Evolutionary conservation across 2,888 invertebrate species (phyloP).

Genomic region (Rhingia rostrata): DNA sequence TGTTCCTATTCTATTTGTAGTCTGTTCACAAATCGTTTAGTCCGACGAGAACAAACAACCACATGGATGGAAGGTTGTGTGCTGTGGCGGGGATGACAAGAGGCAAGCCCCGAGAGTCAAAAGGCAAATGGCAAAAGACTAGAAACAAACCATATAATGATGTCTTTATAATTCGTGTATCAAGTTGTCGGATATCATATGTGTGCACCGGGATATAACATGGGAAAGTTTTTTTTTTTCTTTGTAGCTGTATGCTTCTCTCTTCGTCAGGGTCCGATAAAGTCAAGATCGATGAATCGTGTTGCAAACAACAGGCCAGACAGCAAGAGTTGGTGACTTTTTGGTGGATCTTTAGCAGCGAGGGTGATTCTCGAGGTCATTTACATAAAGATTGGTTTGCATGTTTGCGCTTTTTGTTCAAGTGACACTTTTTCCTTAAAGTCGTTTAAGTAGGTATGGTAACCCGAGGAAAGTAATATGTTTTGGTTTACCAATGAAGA

Average conservation of each 20-base stretch:
- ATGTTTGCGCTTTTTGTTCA: conserved; percentile 21
- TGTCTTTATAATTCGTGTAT: conserved; percentile 74
- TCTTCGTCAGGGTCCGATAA: conserved; percentile 63
- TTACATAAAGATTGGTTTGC: conserved; percentile 65
- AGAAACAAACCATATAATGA: conserved; percentile 66
- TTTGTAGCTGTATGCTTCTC: neutral
- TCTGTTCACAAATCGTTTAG: conserved; percentile 70
- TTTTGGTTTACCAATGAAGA: conserved; percentile 11
- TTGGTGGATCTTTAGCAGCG: conserved; percentile 10
- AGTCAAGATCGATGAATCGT: conserved; percentile 67
- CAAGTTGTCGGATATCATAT: conserved; percentile 71
- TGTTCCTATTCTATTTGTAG: conserved; percentile 17
- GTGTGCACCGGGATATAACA: conserved; percentile 59
- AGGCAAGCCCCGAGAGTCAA: conserved; percentile 20
- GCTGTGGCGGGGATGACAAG: neutral
- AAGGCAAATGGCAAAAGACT: conserved; percentile 35
- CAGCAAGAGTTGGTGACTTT: neutral
- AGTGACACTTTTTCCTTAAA: conserved; percentile 49
- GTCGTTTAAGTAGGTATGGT: conserved; percentile 10
- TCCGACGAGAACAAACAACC: conserved; percentile 49
- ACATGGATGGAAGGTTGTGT: conserved; percentile 14
- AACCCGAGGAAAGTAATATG: conserved; percentile 57
- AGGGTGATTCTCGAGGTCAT: conserved; percentile 67
- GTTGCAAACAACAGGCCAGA: conserved; percentile 32
- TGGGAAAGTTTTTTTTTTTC: conserved; percentile 59